Evolutionary conservation across 2,797 vertebrate species (phyloP).

Genomic region (Mormyrops attenuatus): DNA sequence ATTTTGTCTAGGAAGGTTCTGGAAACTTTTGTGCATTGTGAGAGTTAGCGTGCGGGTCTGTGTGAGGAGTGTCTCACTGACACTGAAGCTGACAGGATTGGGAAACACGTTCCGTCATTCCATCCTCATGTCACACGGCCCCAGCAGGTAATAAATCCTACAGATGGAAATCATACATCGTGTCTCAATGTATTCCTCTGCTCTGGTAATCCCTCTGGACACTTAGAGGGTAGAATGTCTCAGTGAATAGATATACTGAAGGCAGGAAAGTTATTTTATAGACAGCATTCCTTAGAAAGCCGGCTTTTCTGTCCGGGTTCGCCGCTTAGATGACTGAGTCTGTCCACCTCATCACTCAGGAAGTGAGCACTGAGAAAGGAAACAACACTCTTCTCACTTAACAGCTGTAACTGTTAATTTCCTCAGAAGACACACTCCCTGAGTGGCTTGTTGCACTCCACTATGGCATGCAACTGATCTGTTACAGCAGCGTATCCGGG

Average conservation of each 20-base stretch:
- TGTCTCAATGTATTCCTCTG: background rate
- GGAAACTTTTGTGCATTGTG: background rate
- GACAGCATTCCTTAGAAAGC: background rate
- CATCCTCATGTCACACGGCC: background rate
- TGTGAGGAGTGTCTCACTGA: background rate
- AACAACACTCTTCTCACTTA: slow-evolving; percentile 9
- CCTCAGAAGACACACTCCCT: background rate
- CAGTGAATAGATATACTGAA: background rate
- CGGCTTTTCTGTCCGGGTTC: background rate
- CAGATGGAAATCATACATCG: background rate
- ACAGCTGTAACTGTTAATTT: background rate
- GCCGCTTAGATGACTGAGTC: background rate
- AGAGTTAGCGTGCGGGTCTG: background rate
- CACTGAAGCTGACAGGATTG: background rate
- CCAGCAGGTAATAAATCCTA: background rate
- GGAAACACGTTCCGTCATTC: background rate
- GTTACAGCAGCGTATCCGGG: slow-evolving; percentile 16
- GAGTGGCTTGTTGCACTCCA: background rate
- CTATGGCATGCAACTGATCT: background rate
- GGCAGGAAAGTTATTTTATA: background rate
- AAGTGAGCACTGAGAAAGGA: slow-evolving; percentile 23
- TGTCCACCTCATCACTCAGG: background rate
- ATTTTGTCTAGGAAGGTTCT: background rate
- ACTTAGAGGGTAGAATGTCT: background rate
- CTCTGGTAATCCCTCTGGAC: background rate